Conservation (phyloP, 1,140 invertebrate genomes). For the Drosophila sturtevanti region DNA sequence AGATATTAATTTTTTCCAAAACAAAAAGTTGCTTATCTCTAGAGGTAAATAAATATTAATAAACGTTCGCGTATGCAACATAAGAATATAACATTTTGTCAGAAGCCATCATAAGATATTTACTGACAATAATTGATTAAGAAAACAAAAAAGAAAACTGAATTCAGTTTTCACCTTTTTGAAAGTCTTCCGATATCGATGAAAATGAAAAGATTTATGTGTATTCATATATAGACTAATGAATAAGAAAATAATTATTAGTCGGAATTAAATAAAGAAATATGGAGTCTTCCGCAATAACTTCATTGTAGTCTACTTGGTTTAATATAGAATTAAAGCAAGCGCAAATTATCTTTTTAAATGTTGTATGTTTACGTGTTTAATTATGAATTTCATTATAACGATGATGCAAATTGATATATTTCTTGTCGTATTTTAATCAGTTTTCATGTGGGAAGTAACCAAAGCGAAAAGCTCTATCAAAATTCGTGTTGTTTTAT, state of each 20-base stretch:
- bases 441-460: background rate
- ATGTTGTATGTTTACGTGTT: slow-evolving; percentile 4
- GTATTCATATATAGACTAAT: background rate
- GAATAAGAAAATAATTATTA: too few relatives aligned
- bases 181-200: background rate
- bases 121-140: too few relatives aligned
- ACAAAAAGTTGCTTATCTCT: too few relatives aligned
- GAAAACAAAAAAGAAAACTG: too few relatives aligned
- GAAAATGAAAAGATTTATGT: background rate
- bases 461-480: background rate
- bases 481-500: slow-evolving; percentile 9
- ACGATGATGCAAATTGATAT: background rate
- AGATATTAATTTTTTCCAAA: too few relatives aligned
- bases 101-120: too few relatives aligned
- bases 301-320: background rate
- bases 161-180: too few relatives aligned
- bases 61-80: too few relatives aligned
- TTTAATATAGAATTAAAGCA: background rate
- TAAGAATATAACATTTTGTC: too few relatives aligned
- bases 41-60: too few relatives aligned
- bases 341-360: background rate
- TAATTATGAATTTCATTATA: background rate
- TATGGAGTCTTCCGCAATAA: background rate
- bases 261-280: background rate
- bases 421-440: background rate